phyloP scores from a whole-genome alignment of 2,888 invertebrate genomes.

The Eristalis pertinax region DNA sequence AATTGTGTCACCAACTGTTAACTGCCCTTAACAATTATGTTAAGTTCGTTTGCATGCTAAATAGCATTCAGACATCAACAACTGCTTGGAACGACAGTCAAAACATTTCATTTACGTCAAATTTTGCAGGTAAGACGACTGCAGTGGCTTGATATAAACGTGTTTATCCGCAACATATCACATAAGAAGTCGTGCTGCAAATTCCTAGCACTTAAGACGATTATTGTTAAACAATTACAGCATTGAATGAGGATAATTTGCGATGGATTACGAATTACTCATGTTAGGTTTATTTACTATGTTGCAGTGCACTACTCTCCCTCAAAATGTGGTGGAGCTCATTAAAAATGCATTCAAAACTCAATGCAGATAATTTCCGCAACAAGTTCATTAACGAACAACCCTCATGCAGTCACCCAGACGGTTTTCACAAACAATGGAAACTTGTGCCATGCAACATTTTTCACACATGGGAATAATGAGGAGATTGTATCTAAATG shows the following conservation, averaged over 20 bases:
- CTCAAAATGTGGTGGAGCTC: neutral
- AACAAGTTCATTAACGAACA: neutral
- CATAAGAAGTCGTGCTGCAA: no score
- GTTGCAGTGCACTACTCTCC: neutral
- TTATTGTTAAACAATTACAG: neutral
- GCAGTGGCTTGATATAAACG: no score
- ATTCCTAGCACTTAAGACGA: no score
- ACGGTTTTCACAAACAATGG: neutral
- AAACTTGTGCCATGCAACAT: neutral
- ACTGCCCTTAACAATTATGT: no score
- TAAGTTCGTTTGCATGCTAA: no score
- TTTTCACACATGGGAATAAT: neutral
- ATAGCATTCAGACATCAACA: no score
- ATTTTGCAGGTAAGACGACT: no score
- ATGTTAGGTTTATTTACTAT: neutral
- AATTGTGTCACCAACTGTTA: no score
- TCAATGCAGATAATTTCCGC: neutral
- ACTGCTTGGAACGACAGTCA: no score
- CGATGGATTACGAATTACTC: neutral
- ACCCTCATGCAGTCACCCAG: neutral
- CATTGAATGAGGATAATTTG: neutral
- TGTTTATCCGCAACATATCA: no score
- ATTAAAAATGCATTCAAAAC: neutral
- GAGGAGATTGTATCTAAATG: neutral
- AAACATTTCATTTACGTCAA: no score